Evolutionary conservation across 2,113 vertebrate genomes (phyloP), one percentile per base, ranked within the genome.

Genomic region (Indicator maculatus): DNA sequence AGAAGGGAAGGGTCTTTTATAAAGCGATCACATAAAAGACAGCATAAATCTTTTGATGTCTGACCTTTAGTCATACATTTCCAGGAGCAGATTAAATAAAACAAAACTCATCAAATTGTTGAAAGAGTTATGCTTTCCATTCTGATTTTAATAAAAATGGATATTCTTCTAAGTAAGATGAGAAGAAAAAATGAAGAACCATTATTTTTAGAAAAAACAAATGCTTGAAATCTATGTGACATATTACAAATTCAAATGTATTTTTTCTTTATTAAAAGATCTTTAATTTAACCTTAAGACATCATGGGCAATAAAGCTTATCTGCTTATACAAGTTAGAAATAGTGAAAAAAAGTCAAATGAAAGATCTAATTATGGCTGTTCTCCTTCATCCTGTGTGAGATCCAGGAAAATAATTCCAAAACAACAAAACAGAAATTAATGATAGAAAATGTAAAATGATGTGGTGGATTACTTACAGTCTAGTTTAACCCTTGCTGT

Each of bases 41-140:
- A 97, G 38, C 84, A 97, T 96, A 96, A 95, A 96, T 97, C 90
- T 96, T 97, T 93, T 87, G 70, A 81, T 96, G 83, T 75, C 83
- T 97, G 95, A 97, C 96, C 95, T 97, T 97, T 97, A 86, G 80
- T 72, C 92, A 78, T 91, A 90, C 36, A 86, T 86, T 93, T 96
- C 61, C 80, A 86, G 65, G 77, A 84, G 55, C 75, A 95, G 66
- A 82, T 55, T 88, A 87, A 86, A 97, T 96, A 94, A 97, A 97
- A 95, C 61, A 89, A 77, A 93, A 80, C 45, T 95, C 73, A 87
- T 94, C 70, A 91, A 88, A 71, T 69, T 81, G 33, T 88, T 93
- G 86, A 52, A 71, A 83, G 59, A 93, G n/a, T 91, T 89, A 50
- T 77, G 60, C 73, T 50, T 95, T 89, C 67, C 63, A 74, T 91